phyloP scores from a whole-genome alignment of 2,888 invertebrate genomes.

The Brenthis ino region DNA sequence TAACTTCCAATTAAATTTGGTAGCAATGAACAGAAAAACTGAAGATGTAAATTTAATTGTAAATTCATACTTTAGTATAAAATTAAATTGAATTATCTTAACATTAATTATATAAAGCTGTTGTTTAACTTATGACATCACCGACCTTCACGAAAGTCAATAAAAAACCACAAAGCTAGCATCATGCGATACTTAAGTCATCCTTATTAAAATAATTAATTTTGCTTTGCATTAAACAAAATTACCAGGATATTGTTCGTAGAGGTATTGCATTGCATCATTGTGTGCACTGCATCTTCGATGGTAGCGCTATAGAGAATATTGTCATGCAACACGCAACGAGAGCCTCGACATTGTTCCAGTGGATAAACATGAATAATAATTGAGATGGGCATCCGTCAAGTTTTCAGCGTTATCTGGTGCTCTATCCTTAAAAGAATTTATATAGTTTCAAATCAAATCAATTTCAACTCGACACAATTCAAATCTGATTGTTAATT shows the following conservation, averaged over 20 bases:
- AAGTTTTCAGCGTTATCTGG: slow-evolving; percentile 39
- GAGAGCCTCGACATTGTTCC: slow-evolving; percentile 55
- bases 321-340: slow-evolving; percentile 55
- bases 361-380: slow-evolving; percentile 56
- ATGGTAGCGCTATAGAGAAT: slow-evolving; percentile 40
- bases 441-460: background rate
- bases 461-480: too few species aligned
- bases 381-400: slow-evolving; percentile 52
- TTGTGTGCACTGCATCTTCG: slow-evolving; percentile 32
- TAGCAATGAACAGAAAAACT: too few species aligned
- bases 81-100: slow-evolving; percentile 10
- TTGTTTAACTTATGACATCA: slow-evolving; percentile 47
- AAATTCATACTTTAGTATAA: background rate
- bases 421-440: slow-evolving; percentile 11
- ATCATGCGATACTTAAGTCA: slow-evolving; percentile 45
- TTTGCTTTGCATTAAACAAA: slow-evolving; percentile 39
- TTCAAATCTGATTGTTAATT: too few species aligned
- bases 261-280: slow-evolving; percentile 39
- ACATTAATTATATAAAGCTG: slow-evolving; percentile 33
- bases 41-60: too few species aligned
- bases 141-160: slow-evolving; percentile 46
- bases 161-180: slow-evolving; percentile 44
- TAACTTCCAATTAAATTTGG: too few species aligned
- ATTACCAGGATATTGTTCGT: slow-evolving; percentile 42
- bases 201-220: slow-evolving; percentile 43